Percentiles rank a stretch among this genome's conserved stretches.
Evolutionary conservation across 2,797 vertebrate genomes (phyloP).

Genomic region (Trachurus trachurus): DNA sequence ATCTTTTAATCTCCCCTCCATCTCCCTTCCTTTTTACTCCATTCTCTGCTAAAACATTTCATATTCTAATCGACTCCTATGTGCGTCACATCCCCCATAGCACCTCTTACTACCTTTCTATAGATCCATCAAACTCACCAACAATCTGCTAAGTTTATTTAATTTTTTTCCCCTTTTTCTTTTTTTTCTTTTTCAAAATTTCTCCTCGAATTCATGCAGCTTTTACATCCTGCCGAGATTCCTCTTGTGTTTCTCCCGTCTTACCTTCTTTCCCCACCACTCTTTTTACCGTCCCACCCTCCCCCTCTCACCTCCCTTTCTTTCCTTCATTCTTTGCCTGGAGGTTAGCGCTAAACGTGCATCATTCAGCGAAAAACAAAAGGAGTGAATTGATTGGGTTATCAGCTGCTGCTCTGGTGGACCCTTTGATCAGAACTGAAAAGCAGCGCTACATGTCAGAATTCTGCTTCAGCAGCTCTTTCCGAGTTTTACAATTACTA

Average conservation of each 20-base stretch:
- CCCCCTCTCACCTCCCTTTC: slow-evolving; percentile 52
- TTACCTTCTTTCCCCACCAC: slow-evolving; percentile 50
- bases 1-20: slow-evolving; percentile 86
- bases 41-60: slow-evolving; percentile 83
- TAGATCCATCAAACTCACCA: slow-evolving; percentile 84
- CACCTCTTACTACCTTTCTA: slow-evolving; percentile 74
- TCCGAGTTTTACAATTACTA: slow-evolving; percentile 89
- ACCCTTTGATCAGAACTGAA: slow-evolving; percentile 84
- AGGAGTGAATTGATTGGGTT: slow-evolving; percentile 89
- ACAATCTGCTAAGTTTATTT: slow-evolving; percentile 82
- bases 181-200: slow-evolving; percentile 21
- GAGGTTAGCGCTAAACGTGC: slow-evolving; percentile 91
- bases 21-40: slow-evolving; percentile 75
- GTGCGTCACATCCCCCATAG: slow-evolving; percentile 60
- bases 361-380: slow-evolving; percentile 94
- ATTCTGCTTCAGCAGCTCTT: slow-evolving; percentile 89
- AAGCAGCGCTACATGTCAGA: slow-evolving; percentile 87
- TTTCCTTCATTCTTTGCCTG: slow-evolving; percentile 85
- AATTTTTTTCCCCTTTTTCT: slow-evolving; percentile 56
- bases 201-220: slow-evolving; percentile 70
- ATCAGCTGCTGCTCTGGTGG: slow-evolving; percentile 82
- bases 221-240: slow-evolving; percentile 68
- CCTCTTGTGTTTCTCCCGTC: slow-evolving; percentile 48
- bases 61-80: slow-evolving; percentile 81
- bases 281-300: slow-evolving; percentile 11